Evolutionary conservation across 1,140 invertebrate genomes (phyloP), one percentile per base, ranked within the genome.

Genomic region (Ips nitidus): DNA sequence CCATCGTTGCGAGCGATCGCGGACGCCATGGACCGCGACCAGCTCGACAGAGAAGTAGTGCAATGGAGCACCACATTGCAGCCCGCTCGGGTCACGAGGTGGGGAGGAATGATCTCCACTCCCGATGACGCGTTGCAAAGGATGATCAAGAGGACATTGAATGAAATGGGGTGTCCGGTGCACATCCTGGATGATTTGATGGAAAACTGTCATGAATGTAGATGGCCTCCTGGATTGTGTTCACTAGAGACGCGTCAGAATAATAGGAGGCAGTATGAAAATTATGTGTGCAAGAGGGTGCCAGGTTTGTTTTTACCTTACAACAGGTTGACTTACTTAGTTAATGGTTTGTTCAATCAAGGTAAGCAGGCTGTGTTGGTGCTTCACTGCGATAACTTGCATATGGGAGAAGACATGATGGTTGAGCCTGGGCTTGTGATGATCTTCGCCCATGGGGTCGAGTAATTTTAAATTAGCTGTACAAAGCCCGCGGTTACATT

Each of bases 381-480:
- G 40, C 87, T 98, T 74, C 90, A 92, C 69, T 97, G 94, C 81
- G 95, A 98, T 81, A 98, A 98, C 80, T 86, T 88, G 40, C 95
- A 98, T 79, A 95, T 98, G 86, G 90, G 93, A 71, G 94, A 95
- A 73, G 94, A 98, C 75, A 94, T 98, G 88, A 95, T 98, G 86
- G 86, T 96, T 41, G 94, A 97, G 75, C 96, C 96, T 2, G 96
- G 96, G n/a, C 85, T 98, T 72, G 94, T 98, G 8, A 97, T 98
- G 95, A 98, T 98, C 76, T 98, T 98, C 84, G 96, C 96, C 62
- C 95, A 98, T 83, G 96, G 95, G 68, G 95, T 98, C 66, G 95
- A 97, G 83, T 95, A 81, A 84, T 37, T 55, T 6, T 22, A 22
- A 50, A 50, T 50, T 50, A 8, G 6, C 56, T 40, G 40, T 22